Conservation (phyloP, 2,888 invertebrate species). For the Empis livida region DNA sequence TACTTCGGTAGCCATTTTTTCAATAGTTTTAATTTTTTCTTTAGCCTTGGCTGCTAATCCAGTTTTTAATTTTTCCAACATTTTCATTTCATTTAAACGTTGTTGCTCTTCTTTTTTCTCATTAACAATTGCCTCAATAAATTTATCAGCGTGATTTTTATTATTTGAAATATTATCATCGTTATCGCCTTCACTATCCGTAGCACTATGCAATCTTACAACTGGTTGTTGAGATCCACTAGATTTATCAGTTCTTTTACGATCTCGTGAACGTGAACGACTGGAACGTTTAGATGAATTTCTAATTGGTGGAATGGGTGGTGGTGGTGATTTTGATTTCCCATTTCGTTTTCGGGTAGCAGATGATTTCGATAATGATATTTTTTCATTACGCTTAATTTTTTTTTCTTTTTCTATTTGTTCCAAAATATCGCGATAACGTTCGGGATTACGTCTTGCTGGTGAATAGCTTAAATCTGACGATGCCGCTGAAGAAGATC, state of each 20-base stretch:
- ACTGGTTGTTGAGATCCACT: slow-evolving; percentile 31
- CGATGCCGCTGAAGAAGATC: slow-evolving; percentile 26
- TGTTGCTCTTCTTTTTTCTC: not conserved
- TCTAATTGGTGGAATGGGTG: slow-evolving; percentile 5
- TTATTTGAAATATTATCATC: slow-evolving; percentile 15
- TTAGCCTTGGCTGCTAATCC: slow-evolving; percentile 59
- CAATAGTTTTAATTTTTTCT: slow-evolving; percentile 42
- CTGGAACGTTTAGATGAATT: slow-evolving; percentile 5
- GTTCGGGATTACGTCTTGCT: slow-evolving; percentile 51
- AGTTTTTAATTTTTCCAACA: slow-evolving; percentile 50
- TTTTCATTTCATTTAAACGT: slow-evolving; percentile 47
- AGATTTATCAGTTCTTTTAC: slow-evolving; percentile 3
- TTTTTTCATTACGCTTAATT: slow-evolving; percentile 29
- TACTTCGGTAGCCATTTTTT: slow-evolving; percentile 35
- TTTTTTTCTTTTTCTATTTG: slow-evolving; percentile 43
- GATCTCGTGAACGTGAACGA: slow-evolving; percentile 11
- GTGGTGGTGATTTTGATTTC: not conserved
- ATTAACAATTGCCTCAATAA: slow-evolving; percentile 39
- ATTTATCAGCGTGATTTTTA: slow-evolving; percentile 33
- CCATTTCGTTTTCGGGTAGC: not conserved
- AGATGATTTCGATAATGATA: slow-evolving; percentile 14
- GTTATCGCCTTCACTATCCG: slow-evolving; percentile 44
- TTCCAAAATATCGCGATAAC: slow-evolving; percentile 51
- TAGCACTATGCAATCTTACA: slow-evolving; percentile 46
- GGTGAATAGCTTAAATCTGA: slow-evolving; percentile 55